Evolutionary conservation across 2,797 vertebrate genomes (phyloP), one percentile per base, ranked within the genome.

Genomic region (Myotis pilosus): DNA sequence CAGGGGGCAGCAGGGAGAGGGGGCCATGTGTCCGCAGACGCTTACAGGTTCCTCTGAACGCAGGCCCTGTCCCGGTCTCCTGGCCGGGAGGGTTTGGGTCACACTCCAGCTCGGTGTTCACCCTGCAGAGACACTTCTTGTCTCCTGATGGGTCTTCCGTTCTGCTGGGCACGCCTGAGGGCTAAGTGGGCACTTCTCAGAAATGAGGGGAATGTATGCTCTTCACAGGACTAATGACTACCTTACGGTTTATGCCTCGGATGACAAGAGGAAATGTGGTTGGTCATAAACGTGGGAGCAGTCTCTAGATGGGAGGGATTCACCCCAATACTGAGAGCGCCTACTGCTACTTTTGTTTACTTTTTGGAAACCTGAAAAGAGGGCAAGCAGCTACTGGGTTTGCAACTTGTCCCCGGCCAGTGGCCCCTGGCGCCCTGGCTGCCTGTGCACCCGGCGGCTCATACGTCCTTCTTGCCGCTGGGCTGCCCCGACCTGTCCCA

Each of bases 261-360:
- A 2, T 10, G 5, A 16, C 20, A 10, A 8, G 78, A 55, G 47
- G 64, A 57, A 47, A 5, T 4, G 0, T 0, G 2, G 23, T 25
- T 25, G 79, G 36, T n/a, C 6, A 5, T 3, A 28, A 23, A 7
- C 0, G 2, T 4, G n/a, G 3, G 20, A 1, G 8, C 20, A 4
- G 49, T 9, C 20, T 30, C 57, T 23, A 10, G 22, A n/a, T 16
- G 3, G 33, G 38, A 49, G 51, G 66, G 9, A 28, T 33, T 5
- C 25, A 25, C 6, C 7, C 22, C 12, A 36, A 15, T 8, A 33
- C 85, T 6, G 3, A 57, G 16, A 60, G 12, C 0, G 4, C 12
- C 53, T 16, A 33, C 16, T 64, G 7, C 41, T 16, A 10, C 62
- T 38, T 30, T 25, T 3, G 28, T 19, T 53, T 10, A 3, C 3